Conservation (phyloP, 2,888 invertebrate genomes). For the Panzeria rudis region DNA sequence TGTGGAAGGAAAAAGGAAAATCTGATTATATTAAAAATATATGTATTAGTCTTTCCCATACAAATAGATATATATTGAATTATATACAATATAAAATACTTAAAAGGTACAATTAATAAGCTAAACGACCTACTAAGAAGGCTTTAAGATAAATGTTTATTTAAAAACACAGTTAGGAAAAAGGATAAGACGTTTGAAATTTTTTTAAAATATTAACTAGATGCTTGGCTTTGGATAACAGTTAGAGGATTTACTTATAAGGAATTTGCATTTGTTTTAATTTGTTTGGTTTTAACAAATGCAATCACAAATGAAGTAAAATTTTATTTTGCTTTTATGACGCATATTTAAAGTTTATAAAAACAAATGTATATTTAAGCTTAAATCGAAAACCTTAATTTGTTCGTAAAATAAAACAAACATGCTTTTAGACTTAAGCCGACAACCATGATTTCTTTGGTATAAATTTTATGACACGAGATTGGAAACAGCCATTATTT, state of each 20-base stretch:
- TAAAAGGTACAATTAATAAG: background rate
- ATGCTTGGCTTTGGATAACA: too few species aligned
- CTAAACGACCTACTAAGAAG: background rate
- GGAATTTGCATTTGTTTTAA: too few species aligned
- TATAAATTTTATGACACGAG: background rate
- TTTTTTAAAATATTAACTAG: background rate
- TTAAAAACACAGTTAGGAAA: background rate
- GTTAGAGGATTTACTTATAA: too few species aligned
- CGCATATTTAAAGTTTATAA: too few species aligned
- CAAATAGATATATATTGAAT: background rate
- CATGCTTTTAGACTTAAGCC: background rate
- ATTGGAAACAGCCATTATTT: background rate
- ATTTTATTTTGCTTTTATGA: too few species aligned
- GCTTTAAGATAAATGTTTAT: background rate
- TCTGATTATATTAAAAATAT: constrained; percentile 26
- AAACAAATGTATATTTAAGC: too few species aligned
- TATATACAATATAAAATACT: background rate
- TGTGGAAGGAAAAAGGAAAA: constrained; percentile 39
- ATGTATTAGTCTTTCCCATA: too few species aligned
- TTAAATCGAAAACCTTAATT: too few species aligned
- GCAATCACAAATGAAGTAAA: too few species aligned
- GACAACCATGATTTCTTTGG: background rate
- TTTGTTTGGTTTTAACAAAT: too few species aligned
- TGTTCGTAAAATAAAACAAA: too few species aligned
- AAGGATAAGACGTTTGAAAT: background rate